These are phyloP conservation scores for Boleophthalmus pectinirostris DNA, from an alignment of 2,113 vertebrate genomes.

Conservation along the genomic window DNA sequence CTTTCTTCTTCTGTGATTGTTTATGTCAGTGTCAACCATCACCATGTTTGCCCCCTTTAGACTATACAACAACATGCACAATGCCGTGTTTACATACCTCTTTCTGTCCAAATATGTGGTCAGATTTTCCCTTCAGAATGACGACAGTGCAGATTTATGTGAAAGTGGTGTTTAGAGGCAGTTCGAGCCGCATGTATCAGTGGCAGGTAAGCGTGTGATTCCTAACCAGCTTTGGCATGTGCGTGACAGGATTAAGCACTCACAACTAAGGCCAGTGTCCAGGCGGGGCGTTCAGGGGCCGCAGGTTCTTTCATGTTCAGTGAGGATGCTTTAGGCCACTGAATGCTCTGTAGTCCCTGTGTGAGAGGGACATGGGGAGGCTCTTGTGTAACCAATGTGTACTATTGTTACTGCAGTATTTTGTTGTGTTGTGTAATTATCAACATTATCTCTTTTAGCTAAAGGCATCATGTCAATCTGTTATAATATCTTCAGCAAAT, in stretches of 20 bases:
- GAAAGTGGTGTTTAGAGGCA: not conserved
- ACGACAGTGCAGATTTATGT: not conserved
- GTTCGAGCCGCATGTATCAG: constrained; percentile 45
- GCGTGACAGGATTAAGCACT: constrained; percentile 67
- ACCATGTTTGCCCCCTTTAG: not conserved
- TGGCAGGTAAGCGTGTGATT: constrained; percentile 47
- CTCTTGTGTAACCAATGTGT: not conserved
- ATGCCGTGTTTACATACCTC: not conserved
- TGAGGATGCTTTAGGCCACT: constrained; percentile 50
- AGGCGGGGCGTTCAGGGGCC: constrained; percentile 56
- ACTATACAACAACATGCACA: not conserved
- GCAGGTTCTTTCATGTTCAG: constrained; percentile 63
- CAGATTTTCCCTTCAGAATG: not conserved
- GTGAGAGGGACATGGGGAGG: constrained; percentile 39
- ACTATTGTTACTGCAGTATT: not conserved
- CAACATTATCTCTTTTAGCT: no score
- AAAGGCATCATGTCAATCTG: no score
- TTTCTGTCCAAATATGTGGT: not conserved
- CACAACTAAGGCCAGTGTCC: constrained; percentile 63
- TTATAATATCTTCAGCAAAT: no score
- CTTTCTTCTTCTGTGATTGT: not conserved
- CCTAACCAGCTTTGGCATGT: constrained; percentile 63
- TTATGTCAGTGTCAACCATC: not conserved
- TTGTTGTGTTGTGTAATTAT: not conserved
- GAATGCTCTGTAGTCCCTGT: constrained; percentile 37